Conservation (phyloP, 2,888 invertebrate genomes). For the Autographa pulchrina region DNA sequence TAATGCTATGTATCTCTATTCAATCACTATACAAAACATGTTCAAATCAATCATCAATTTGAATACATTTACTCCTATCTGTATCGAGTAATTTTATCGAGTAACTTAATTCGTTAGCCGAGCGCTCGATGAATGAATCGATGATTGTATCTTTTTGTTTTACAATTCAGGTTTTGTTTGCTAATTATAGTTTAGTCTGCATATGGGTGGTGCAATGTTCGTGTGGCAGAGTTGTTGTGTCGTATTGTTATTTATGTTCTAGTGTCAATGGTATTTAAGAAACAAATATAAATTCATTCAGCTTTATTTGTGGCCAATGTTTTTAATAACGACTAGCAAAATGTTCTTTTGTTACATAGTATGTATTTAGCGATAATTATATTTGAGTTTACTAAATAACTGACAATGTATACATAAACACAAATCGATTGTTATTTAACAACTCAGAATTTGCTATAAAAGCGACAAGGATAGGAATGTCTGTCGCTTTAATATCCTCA, state of each 20-base stretch:
- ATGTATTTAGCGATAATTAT: no score
- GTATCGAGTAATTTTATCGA: constrained; percentile 72
- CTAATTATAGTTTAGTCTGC: constrained; percentile 24
- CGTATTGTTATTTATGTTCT: background rate
- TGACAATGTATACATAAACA: no score
- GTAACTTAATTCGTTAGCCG: constrained; percentile 51
- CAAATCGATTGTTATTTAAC: background rate
- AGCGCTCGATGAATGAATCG: constrained; percentile 74
- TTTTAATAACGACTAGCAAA: no score
- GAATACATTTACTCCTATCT: constrained; percentile 81
- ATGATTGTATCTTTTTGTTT: constrained; percentile 56
- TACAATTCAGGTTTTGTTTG: constrained; percentile 35
- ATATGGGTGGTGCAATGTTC: constrained; percentile 21
- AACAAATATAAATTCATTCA: no score
- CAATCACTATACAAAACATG: constrained; percentile 82
- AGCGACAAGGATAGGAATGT: constrained; percentile 30
- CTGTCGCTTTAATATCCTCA: constrained; percentile 40
- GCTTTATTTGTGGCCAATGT: no score
- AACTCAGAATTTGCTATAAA: background rate
- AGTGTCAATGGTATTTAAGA: background rate
- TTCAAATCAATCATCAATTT: constrained; percentile 89
- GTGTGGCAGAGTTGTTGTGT: constrained; percentile 2
- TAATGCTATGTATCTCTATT: constrained; percentile 88
- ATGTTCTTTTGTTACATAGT: no score
- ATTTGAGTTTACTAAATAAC: no score